Evolutionary conservation across 2,797 vertebrate genomes (phyloP).

Genomic region (Ataeniobius toweri): DNA sequence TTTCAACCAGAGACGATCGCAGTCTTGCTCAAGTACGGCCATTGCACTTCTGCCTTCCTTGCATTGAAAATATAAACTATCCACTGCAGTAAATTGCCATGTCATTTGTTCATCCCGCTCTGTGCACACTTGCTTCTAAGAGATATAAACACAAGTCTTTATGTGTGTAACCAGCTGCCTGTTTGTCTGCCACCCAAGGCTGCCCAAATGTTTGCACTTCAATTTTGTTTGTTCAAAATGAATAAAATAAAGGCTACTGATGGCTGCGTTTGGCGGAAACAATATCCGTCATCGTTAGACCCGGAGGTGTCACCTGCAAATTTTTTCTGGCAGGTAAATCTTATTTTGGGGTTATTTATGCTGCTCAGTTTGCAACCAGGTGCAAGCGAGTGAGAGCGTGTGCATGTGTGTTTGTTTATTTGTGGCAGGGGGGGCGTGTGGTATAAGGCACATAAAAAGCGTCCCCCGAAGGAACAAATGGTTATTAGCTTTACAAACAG

Average conservation of each 20-base stretch:
- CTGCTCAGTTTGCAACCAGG: slow-evolving; percentile 61
- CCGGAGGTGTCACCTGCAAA: slow-evolving; percentile 44
- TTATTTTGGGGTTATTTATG: slow-evolving; percentile 58
- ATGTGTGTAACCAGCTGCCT: slow-evolving; percentile 41
- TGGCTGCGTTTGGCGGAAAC: slow-evolving; percentile 42
- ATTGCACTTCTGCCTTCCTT: background rate
- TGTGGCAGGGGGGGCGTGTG: slow-evolving; percentile 36
- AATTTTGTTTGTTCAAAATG: slow-evolving; percentile 20
- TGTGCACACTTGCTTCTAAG: slow-evolving; percentile 10
- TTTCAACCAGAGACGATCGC: background rate
- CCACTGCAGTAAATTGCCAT: background rate
- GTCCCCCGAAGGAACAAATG: slow-evolving; percentile 53
- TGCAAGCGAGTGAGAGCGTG: slow-evolving; percentile 18
- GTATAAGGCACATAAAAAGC: slow-evolving; percentile 61
- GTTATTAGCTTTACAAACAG: slow-evolving; percentile 70
- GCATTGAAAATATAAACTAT: slow-evolving; percentile 1
- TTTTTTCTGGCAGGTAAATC: slow-evolving; percentile 44
- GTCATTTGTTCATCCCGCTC: slow-evolving; percentile 16
- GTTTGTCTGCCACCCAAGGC: slow-evolving; percentile 24
- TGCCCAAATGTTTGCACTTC: slow-evolving; percentile 23
- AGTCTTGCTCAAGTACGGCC: background rate
- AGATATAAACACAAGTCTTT: slow-evolving; percentile 14
- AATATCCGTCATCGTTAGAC: slow-evolving; percentile 49
- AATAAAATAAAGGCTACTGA: slow-evolving; percentile 46
- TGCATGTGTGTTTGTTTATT: slow-evolving; percentile 21